A percentile compares a stretch with the other conserved stretches of the same genome.
Conservation (phyloP, 1,140 invertebrate species). For the Leptinotarsa lineolata region DNA sequence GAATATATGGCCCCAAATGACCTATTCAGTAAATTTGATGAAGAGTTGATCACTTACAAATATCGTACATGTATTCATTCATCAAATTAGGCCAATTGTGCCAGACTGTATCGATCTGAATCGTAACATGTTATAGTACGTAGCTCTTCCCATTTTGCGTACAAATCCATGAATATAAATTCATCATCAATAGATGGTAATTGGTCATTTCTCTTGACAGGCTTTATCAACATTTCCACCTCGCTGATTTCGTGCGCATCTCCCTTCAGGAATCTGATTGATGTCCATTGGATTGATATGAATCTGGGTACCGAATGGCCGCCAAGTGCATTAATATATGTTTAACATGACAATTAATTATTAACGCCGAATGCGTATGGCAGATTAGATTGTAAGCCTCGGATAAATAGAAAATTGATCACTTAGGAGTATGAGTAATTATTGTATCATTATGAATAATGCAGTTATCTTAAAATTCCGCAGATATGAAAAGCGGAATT, state of each 20-base stretch:
- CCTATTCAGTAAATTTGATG: too few relatives aligned
- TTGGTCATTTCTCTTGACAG: slow-evolving; percentile 26
- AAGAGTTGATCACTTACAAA: too few relatives aligned
- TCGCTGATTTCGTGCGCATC: slow-evolving; percentile 22
- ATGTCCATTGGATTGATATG: slow-evolving; percentile 27
- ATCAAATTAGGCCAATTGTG: too few relatives aligned
- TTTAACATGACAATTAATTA: slow-evolving; percentile 28
- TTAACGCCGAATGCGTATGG: slow-evolving; percentile 19
- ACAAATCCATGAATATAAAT: slow-evolving; percentile 9
- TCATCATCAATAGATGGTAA: slow-evolving; percentile 22
- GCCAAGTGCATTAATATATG: slow-evolving; percentile 28
- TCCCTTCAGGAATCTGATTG: slow-evolving; percentile 33
- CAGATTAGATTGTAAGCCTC: neutral
- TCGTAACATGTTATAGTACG: neutral
- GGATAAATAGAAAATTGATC: slow-evolving; percentile 13
- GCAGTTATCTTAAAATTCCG: too few relatives aligned
- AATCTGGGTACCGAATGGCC: slow-evolving; percentile 27
- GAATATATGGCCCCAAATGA: too few relatives aligned
- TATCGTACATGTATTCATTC: too few relatives aligned
- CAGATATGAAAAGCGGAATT: too few relatives aligned
- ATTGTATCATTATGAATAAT: neutral
- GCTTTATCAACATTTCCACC: slow-evolving; percentile 30
- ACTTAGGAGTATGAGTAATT: slow-evolving; percentile 12
- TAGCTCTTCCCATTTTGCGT: neutral
- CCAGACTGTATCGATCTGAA: neutral